Evolutionary conservation across 2,113 vertebrate species (phyloP).

Genomic region (Aix galericulata): DNA sequence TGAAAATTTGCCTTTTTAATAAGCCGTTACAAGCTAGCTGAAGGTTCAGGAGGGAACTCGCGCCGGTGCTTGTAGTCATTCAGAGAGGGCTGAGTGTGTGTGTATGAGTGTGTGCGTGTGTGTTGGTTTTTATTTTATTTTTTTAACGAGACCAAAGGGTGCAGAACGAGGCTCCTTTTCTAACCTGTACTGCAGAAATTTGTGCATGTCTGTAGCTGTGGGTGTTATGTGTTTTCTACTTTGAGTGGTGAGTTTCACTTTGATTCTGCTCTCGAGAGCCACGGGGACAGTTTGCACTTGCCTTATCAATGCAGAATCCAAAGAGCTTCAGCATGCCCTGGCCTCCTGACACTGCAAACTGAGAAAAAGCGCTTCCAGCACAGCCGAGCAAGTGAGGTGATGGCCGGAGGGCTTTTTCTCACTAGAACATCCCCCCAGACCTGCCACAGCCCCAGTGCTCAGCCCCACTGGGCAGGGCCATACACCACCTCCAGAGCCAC

Average conservation of each 20-base stretch:
- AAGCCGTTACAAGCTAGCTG: slow-evolving; percentile 62
- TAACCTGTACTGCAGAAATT: slow-evolving; percentile 62
- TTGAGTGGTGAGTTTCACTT: slow-evolving; percentile 79
- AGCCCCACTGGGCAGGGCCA: not conserved
- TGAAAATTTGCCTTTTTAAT: slow-evolving; percentile 79
- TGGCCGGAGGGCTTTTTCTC: not conserved
- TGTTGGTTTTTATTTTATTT: not conserved
- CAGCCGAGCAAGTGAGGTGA: not conserved
- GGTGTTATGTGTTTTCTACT: slow-evolving; percentile 78
- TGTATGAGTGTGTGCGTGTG: not conserved
- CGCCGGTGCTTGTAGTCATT: slow-evolving; percentile 65
- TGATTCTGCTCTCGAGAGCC: slow-evolving; percentile 68
- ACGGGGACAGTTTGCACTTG: slow-evolving; percentile 33
- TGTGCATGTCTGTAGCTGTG: slow-evolving; percentile 70
- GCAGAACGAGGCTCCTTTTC: slow-evolving; percentile 14
- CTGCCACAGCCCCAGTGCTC: not conserved
- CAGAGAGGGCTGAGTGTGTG: slow-evolving; percentile 59
- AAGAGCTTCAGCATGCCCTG: not conserved
- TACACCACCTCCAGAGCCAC: rapidly evolving
- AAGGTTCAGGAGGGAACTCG: slow-evolving; percentile 63
- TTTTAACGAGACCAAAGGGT: slow-evolving; percentile 50
- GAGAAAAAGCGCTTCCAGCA: not conserved
- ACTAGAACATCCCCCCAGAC: not conserved
- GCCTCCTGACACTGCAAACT: slow-evolving; percentile 20
- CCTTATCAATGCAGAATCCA: slow-evolving; percentile 47